Conservation (phyloP, 2,888 invertebrate genomes). For the Hesperia comma region DNA sequence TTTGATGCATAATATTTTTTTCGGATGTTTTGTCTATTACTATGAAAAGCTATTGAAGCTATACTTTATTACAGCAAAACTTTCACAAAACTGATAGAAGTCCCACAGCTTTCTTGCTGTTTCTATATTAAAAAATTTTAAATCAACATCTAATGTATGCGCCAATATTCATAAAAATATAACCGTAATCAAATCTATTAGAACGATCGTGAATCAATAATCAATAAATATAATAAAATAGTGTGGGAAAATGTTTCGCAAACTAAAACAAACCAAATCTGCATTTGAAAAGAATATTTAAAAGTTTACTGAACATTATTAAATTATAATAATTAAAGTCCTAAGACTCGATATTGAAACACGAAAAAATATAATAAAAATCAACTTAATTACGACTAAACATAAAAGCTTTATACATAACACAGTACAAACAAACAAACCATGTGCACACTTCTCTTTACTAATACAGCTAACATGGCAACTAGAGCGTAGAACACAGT, state of each 20-base stretch:
- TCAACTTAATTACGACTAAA: background rate
- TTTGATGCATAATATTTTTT: too few species aligned
- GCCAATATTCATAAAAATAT: too few species aligned
- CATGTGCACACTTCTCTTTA: background rate
- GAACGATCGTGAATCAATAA: background rate
- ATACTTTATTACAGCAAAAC: too few species aligned
- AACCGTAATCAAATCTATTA: too few species aligned
- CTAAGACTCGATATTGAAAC: background rate
- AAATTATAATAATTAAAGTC: background rate
- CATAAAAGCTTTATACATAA: background rate
- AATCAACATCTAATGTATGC: too few species aligned
- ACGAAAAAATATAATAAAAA: background rate
- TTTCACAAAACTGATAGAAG: too few species aligned
- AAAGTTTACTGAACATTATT: background rate
- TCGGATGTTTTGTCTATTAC: too few species aligned
- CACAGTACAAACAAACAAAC: background rate
- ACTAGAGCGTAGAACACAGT: background rate
- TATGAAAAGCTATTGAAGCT: too few species aligned
- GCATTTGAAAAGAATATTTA: background rate
- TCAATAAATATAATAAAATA: background rate
- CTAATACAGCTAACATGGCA: background rate
- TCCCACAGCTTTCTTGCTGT: too few species aligned
- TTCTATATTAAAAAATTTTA: too few species aligned
- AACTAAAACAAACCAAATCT: background rate
- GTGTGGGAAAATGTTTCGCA: background rate